These are phyloP conservation scores for Orestias chungarensis DNA, from an alignment of 2,797 vertebrate species.

Conservation along the genomic window DNA sequence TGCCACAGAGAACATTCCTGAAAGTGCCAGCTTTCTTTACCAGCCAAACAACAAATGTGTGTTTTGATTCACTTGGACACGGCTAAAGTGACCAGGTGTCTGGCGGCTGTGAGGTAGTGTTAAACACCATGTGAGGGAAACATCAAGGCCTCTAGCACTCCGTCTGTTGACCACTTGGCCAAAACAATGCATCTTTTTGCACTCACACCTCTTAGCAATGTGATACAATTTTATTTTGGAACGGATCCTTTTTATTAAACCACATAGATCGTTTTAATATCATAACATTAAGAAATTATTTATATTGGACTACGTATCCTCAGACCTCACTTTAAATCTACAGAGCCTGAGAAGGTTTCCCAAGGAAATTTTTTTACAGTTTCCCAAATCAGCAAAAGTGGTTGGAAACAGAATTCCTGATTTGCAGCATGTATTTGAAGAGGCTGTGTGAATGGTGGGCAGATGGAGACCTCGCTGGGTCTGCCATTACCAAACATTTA, in stretches of 20 bases:
- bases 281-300: constrained; percentile 51
- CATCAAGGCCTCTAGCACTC: constrained; percentile 69
- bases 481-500: constrained; percentile 55
- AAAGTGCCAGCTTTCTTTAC: constrained; percentile 28
- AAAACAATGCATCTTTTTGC: constrained; percentile 36
- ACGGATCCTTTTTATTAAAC: constrained; percentile 2
- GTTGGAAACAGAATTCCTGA: constrained; percentile 55
- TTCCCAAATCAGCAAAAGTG: constrained; percentile 61
- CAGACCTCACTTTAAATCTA: constrained; percentile 47
- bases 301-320: constrained; percentile 53
- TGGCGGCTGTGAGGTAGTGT: constrained; percentile 54
- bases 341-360: constrained; percentile 35
- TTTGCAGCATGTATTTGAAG: constrained; percentile 62
- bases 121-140: constrained; percentile 59
- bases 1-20: constrained; percentile 21
- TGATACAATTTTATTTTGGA: constrained; percentile 49
- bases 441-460: constrained; percentile 61
- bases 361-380: constrained; percentile 42
- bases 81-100: constrained; percentile 62
- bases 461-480: constrained; percentile 62
- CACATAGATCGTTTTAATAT: background rate
- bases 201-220: constrained; percentile 66
- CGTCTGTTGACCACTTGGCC: constrained; percentile 71
- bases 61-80: constrained; percentile 46
- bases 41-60: constrained; percentile 30